Evolutionary conservation across 2,888 invertebrate genomes (phyloP), one percentile per base, ranked within the genome.

Genomic region (Agriopis leucophaearia): DNA sequence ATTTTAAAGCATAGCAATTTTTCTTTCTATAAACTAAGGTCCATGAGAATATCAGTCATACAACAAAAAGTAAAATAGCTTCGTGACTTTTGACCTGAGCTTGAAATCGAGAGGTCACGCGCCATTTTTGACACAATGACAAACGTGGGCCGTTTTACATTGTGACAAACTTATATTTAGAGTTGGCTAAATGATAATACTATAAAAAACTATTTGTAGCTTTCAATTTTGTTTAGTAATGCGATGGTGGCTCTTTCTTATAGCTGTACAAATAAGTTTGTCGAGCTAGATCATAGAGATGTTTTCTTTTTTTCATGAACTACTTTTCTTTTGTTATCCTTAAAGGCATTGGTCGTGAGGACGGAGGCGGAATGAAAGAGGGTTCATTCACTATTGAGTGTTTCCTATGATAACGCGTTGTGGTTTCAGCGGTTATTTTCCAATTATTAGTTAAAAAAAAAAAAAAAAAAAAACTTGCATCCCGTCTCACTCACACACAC

Each of bases 41-140:
- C 35, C 65, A 59, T 65, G 65, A 65, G 65, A 65, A 66, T 55
- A 66, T 66, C 54, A 55, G 66, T 66, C 60, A 61, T 38, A 54
- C 55, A 50, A 60, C 48, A 65, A 65, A 60, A 65, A 54, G 38
- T 50, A 38, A 58, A 64, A 57, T 57, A 61, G 18, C 27, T 48
- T 56, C 48, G 55, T 63, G 55, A 63, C 55, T 42, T 18, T 36
- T 50, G 48, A 51, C 54, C 51, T 35, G 12, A 51, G 56, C 54
- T 68, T 47, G 64, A 56, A 63, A 63, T 60, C 10, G 18, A 47
- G 59, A 42, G 60, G 42, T 61, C 61, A 61, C 61, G 60, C 60
- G 61, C 61, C 61, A 61, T 61, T 61, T 61, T 42, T 59, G 50
- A 59, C 59, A 59, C 59, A 59, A 59, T 61, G 44, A 52, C 52